Conservation (phyloP, 2,797 vertebrate genomes). For the Limosa lapponica region DNA sequence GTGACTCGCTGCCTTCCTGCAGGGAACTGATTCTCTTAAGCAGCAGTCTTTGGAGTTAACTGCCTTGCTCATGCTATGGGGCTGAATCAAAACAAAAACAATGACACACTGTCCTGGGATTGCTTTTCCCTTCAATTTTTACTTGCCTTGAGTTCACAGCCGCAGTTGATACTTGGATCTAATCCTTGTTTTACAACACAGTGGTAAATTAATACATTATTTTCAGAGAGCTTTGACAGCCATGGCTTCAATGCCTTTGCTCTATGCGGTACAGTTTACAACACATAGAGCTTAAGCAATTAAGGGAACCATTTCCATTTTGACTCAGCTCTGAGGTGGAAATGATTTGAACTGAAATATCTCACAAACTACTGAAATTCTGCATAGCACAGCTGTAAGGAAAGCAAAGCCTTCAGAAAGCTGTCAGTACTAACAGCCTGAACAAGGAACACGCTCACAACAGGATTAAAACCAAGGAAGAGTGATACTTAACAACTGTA, state of each 20-base stretch:
- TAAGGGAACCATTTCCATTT: neutral
- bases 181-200: neutral
- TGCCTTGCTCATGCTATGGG: neutral
- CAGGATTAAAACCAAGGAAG: neutral
- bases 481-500: neutral
- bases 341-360: no score
- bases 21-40: neutral
- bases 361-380: neutral
- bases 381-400: accelerated
- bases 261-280: accelerated
- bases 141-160: neutral
- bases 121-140: neutral
- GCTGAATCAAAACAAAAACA: neutral
- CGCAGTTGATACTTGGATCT: accelerated
- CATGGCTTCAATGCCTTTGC: accelerated
- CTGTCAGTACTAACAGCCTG: accelerated
- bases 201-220: neutral
- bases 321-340: no score
- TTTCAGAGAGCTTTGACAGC: neutral
- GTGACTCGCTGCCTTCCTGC: neutral
- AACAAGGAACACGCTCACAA: neutral
- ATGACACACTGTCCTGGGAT: neutral
- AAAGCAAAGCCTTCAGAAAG: neutral
- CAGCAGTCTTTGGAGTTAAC: neutral
- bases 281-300: neutral